Conservation (phyloP, 2,888 invertebrate species). For the Rotaria socialis region DNA sequence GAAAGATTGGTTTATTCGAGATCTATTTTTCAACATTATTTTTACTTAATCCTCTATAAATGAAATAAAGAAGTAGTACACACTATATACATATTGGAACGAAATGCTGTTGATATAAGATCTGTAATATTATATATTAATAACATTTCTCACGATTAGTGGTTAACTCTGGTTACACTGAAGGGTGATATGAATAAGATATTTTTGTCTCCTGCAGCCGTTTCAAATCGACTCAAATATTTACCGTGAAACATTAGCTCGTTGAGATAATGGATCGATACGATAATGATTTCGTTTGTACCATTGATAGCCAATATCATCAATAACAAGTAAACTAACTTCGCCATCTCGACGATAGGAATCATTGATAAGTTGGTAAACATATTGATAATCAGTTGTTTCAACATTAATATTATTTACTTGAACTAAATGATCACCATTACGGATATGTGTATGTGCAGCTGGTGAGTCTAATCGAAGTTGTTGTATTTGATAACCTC, state of each 20-base stretch:
- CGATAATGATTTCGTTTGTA: conserved; percentile 25
- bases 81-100: too few species aligned
- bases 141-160: too few species aligned
- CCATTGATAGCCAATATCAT: conserved; percentile 19
- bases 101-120: not conserved
- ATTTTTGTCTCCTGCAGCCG: too few species aligned
- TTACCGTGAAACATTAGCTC: not conserved
- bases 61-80: too few species aligned
- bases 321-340: conserved; percentile 19
- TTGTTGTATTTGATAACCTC: conserved; percentile 17
- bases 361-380: not conserved
- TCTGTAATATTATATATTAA: too few species aligned
- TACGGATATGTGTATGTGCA: not conserved
- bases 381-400: not conserved
- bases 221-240: not conserved
- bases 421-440: conserved; percentile 35
- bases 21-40: too few species aligned
- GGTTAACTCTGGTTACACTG: too few species aligned
- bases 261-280: conserved; percentile 21
- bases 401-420: conserved; percentile 21
- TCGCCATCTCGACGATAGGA: conserved; percentile 16
- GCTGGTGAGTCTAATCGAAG: conserved; percentile 34
- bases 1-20: too few species aligned
- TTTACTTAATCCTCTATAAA: too few species aligned
- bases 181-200: too few species aligned